These are phyloP conservation scores for Agelas oroides DNA, from an alignment of 37 sponge, comb jelly and placozoan genomes.

Conservation along the genomic window DNA sequence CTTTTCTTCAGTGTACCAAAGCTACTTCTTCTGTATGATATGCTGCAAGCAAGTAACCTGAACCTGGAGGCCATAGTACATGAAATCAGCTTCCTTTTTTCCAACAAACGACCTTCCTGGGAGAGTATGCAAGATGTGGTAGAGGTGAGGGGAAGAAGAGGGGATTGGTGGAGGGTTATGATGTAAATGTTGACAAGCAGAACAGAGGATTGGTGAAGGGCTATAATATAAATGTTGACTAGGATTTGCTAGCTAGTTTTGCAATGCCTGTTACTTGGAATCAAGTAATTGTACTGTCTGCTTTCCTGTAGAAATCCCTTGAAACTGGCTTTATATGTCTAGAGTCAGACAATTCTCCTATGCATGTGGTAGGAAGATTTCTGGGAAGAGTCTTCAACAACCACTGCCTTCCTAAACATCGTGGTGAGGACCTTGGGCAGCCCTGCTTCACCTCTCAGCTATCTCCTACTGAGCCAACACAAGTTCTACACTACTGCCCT, in stretches of 20 bases:
- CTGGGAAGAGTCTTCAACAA: conserved; percentile 25
- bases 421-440: neutral
- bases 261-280: too few species aligned
- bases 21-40: conserved; percentile 35
- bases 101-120: conserved; percentile 19
- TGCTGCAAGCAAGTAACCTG: conserved; percentile 1
- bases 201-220: too few species aligned
- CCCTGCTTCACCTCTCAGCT: neutral
- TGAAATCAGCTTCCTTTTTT: conserved; percentile 63
- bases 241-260: too few species aligned
- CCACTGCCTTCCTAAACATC: conserved; percentile 32
- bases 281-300: too few species aligned
- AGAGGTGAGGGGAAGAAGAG: conserved; percentile 5
- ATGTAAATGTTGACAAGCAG: neutral
- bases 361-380: conserved; percentile 64
- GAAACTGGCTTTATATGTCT: neutral
- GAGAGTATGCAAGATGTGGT: neutral
- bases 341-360: conserved; percentile 2
- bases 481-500: conserved; percentile 55
- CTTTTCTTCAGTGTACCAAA: conserved; percentile 80
- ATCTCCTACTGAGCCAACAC: conserved; percentile 17
- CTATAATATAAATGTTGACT: too few species aligned
- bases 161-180: neutral
- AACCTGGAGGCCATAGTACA: conserved; percentile 12
- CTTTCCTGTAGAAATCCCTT: neutral